Base-by-base conservation (phyloP, 2,888 invertebrate species). In the Mesodorylaimus sp. region DNA sequence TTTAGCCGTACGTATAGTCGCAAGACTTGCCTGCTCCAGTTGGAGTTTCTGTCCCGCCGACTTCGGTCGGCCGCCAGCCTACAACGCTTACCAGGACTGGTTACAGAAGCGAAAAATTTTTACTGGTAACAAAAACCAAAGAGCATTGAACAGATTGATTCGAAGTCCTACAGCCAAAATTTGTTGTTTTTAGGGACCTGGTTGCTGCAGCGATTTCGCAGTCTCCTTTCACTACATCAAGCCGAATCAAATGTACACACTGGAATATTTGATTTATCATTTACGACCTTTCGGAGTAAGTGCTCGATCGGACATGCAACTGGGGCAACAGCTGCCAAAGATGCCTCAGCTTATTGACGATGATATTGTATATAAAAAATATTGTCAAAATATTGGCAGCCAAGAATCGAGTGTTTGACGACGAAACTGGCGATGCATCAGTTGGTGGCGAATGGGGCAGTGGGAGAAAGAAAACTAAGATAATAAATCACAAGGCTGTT, bases 241-340 rank as follows among this genome's bases (percentile, higher is more conserved):
- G n/a, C 83, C 87, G 0, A 79, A 83, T 61, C 78, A 82, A 68
- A 88, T 95, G 83, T 91, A 93, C 65, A 83, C 86, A 7, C 66
- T 91, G 51, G 91, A 95, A 62, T 95, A 89, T 68, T 71, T 93
- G 52, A 80, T 93, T 62, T 93, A 95, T 69, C 91, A 93, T 66
- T 72, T 95, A 54, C 75, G 85, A 52, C 91, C 75, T 21, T 74
- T 69, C 56, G 73, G 73, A 46, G 44, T 57, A 47, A n/a, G n/a
- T n/a, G 53, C 50, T 3, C 38, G n/a, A 36, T 19, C 47, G 24
- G 29, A 38, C 19, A n/a, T 46, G 21, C 47, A 21, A 21, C 36
- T 36, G 19, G 23, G 21, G 21, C 47, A 21, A 3, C 36, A 37
- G 19, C 3, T 36, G 16, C 47, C 36, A 21, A 46, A 46, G 23